Evolutionary conservation across 2,797 vertebrate genomes (phyloP).

Genomic region (Muscicapa striata): DNA sequence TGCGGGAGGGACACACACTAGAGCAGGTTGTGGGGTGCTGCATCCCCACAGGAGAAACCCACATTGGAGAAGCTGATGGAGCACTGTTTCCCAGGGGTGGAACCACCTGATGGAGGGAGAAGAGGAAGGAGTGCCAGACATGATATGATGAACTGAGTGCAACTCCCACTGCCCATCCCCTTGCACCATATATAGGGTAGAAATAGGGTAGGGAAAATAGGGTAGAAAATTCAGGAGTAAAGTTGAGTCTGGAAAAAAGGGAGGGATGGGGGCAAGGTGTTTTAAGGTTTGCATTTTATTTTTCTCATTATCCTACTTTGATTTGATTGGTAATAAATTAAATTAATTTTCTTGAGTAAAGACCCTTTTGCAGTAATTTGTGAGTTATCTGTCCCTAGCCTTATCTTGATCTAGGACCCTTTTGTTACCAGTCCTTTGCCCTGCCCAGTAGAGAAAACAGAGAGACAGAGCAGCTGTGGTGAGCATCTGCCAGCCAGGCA

Average conservation of each 20-base stretch:
- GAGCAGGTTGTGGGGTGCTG: neutral
- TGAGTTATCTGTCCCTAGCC: neutral
- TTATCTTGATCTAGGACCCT: neutral
- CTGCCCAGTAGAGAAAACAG: neutral
- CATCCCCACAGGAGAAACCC: rapidly evolving
- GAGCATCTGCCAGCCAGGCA: neutral
- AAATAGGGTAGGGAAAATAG: neutral
- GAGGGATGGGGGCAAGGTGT: neutral
- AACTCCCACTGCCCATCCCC: neutral
- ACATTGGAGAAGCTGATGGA: neutral
- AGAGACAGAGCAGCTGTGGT: neutral
- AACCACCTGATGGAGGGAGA: neutral
- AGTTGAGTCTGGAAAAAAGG: neutral
- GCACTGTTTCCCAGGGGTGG: neutral
- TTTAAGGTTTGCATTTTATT: neutral
- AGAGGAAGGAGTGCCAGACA: neutral
- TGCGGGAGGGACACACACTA: no score
- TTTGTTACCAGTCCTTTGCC: neutral
- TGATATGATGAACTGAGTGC: neutral
- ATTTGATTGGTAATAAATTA: neutral
- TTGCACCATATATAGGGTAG: no score
- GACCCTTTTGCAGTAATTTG: neutral
- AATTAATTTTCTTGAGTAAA: neutral
- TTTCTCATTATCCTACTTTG: neutral
- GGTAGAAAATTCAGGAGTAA: neutral